phyloP scores from a whole-genome alignment of 2,797 vertebrate genomes.

The Oreochromis mossambicus region DNA sequence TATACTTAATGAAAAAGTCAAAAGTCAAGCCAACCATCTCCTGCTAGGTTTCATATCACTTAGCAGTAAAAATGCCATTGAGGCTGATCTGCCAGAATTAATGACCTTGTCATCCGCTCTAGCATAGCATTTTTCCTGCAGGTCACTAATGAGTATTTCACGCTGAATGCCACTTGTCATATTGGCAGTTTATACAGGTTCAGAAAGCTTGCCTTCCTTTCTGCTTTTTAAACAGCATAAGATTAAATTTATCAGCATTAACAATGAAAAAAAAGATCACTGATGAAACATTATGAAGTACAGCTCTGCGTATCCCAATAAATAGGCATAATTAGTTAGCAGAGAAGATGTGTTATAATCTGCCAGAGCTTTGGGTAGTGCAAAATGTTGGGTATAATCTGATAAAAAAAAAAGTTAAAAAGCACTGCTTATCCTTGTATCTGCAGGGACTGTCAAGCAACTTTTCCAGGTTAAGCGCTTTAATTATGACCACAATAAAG shows the following conservation, averaged over 20 bases:
- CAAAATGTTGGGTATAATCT: background rate
- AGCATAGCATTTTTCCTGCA: background rate
- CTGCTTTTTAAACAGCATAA: background rate
- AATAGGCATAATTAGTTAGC: background rate
- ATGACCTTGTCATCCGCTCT: background rate
- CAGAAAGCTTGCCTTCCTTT: background rate
- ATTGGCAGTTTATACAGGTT: background rate
- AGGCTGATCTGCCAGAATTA: background rate
- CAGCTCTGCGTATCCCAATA: accelerated
- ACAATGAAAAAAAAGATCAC: background rate
- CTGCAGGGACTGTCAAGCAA: background rate
- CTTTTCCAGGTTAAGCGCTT: background rate
- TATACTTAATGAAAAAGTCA: background rate
- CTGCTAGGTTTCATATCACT: background rate
- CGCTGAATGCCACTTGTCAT: conserved; percentile 11
- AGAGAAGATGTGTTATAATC: background rate
- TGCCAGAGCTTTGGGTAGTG: background rate
- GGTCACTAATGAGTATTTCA: conserved; percentile 18
- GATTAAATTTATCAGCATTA: background rate
- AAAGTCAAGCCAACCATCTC: background rate
- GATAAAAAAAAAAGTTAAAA: background rate
- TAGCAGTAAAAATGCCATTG: background rate
- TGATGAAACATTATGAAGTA: background rate
- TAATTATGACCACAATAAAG: background rate
- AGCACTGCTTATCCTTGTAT: background rate